Percentiles rank a stretch among this genome's conserved stretches.
Evolutionary conservation across 2,888 invertebrate species (phyloP).

Genomic region (Suillia variegata): DNA sequence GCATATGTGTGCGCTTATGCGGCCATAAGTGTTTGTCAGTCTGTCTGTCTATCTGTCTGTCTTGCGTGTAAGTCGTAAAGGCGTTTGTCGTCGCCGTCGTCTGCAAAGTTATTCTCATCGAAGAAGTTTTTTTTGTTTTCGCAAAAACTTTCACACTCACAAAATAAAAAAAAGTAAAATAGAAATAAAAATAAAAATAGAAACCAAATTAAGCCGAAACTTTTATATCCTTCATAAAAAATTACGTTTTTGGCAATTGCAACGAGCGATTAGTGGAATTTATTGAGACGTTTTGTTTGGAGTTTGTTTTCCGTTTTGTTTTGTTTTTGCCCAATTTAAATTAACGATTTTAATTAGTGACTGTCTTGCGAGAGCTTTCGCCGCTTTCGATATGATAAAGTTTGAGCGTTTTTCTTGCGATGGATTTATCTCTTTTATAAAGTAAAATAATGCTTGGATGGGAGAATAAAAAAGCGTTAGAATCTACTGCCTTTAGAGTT

Average conservation of each 20-base stretch:
- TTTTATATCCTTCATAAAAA: constrained; percentile 25
- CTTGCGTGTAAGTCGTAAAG: not conserved
- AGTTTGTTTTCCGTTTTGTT: constrained; percentile 9
- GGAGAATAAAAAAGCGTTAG: too few relatives aligned
- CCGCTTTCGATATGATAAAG: too few relatives aligned
- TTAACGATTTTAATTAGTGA: constrained; percentile 21
- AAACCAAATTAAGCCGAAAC: too few relatives aligned
- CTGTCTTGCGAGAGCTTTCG: not conserved
- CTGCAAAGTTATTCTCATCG: constrained; percentile 21
- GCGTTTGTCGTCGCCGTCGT: constrained; percentile 12
- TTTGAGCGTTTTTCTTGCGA: too few relatives aligned
- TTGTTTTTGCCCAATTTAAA: constrained; percentile 1
- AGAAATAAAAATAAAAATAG: too few relatives aligned
- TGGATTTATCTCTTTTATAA: too few relatives aligned
- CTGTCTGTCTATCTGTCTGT: too few relatives aligned
- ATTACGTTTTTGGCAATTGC: constrained; percentile 12
- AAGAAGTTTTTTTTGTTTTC: constrained; percentile 18
- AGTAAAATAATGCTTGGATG: too few relatives aligned
- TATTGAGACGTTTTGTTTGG: constrained; percentile 15
- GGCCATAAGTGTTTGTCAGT: not conserved
- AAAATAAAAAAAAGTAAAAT: too few relatives aligned
- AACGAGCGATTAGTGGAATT: constrained; percentile 6
- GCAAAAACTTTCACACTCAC: constrained; percentile 18
- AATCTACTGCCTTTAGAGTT: too few relatives aligned
- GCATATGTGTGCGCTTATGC: constrained; percentile 18